Evolutionary conservation across 2,113 vertebrate species (phyloP).

Genomic region (Epinephelus cyanopodus): DNA sequence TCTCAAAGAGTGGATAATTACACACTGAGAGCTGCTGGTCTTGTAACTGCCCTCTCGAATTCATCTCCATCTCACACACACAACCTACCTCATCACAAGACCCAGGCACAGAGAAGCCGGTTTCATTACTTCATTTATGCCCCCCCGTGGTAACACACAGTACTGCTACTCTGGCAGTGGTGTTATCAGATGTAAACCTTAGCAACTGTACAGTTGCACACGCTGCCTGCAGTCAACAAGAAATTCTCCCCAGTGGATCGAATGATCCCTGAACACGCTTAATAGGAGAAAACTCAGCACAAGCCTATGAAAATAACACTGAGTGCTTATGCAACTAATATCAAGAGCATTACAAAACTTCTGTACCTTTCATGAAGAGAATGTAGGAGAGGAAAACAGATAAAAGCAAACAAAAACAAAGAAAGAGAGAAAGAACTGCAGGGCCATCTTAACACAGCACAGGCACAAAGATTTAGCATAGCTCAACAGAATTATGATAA

Average conservation of each 20-base stretch:
- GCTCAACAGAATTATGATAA: conserved; percentile 48
- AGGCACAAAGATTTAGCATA: conserved; percentile 11
- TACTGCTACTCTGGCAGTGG: conserved; percentile 9
- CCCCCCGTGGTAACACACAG: conserved; percentile 51
- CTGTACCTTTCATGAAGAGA: not conserved
- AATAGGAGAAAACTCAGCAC: not conserved
- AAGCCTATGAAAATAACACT: not conserved
- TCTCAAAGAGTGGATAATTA: conserved; percentile 17
- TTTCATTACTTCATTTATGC: conserved; percentile 40
- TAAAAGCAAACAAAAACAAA: not conserved
- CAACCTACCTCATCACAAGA: not conserved
- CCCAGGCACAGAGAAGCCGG: not conserved
- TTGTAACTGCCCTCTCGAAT: not conserved
- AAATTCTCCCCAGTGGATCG: not conserved
- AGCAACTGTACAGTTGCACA: not conserved
- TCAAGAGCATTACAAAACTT: not conserved
- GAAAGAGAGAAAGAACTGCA: not conserved
- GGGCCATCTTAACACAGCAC: not conserved
- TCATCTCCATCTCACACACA: conserved; percentile 2
- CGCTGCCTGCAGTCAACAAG: not conserved
- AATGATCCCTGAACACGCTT: not conserved
- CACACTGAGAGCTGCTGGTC: conserved; percentile 10
- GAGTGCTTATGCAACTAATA: not conserved
- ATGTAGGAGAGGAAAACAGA: not conserved
- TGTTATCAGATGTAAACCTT: not conserved